Evolutionary conservation across 2,888 invertebrate species (phyloP).

Genomic region (Craniophora ligustri): DNA sequence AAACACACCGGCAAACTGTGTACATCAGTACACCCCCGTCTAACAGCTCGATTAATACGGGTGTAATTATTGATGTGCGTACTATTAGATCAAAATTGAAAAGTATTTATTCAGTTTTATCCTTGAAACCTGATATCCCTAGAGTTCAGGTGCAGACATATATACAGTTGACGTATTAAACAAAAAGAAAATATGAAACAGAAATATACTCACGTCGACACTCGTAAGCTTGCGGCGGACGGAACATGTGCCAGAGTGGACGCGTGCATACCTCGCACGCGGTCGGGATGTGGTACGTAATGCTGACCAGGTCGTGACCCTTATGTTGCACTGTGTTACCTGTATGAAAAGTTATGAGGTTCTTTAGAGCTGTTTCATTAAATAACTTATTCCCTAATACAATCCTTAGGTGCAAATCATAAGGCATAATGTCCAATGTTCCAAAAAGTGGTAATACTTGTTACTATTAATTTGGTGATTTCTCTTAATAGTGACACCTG

Average conservation of each 20-base stretch:
- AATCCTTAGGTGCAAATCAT: background rate
- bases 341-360: constrained; percentile 41
- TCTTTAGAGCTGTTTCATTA: background rate
- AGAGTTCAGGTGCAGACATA: no score
- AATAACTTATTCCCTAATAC: background rate
- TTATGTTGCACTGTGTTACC: constrained; percentile 93
- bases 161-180: no score
- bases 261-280: constrained; percentile 99
- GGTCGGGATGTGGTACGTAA: constrained; percentile 99
- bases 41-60: no score
- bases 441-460: background rate
- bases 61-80: no score
- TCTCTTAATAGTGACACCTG: background rate
- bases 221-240: constrained; percentile 98
- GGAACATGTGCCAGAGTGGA: constrained; percentile 99
- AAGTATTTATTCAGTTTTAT: no score
- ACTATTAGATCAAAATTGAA: no score
- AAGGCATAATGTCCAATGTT: background rate
- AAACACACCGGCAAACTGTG: no score
- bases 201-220: constrained; percentile 94
- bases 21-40: no score
- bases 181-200: background rate
- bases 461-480: background rate
- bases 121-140: no score
- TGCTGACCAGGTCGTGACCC: constrained; percentile 98